These are phyloP conservation scores for Reticulitermes lucifugus DNA, from an alignment of 2,888 invertebrate species.

Conservation along the genomic window DNA sequence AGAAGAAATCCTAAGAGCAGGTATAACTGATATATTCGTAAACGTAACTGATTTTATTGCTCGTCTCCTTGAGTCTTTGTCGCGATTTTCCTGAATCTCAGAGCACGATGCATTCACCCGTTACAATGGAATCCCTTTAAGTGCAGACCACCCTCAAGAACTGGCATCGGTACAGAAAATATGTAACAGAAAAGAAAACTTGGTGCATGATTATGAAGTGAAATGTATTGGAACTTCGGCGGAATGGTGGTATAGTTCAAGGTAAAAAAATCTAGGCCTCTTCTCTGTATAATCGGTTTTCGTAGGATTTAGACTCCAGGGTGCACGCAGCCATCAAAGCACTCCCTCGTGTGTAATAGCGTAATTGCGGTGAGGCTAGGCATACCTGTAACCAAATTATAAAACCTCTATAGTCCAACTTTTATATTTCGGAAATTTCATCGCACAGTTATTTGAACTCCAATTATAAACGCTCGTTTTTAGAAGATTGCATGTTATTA, in stretches of 20 bases:
- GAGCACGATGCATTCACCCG: no score
- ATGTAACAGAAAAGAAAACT: background rate
- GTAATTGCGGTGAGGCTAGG: background rate
- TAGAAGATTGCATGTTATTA: slow-evolving; percentile 34
- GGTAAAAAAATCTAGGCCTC: background rate
- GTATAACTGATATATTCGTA: no score
- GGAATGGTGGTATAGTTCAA: background rate
- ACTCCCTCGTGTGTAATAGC: slow-evolving; percentile 38
- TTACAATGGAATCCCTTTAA: background rate
- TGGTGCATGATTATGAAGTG: background rate
- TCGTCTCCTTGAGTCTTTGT: no score
- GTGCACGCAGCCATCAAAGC: background rate
- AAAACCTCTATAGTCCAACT: background rate
- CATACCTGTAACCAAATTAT: background rate
- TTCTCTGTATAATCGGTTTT: background rate
- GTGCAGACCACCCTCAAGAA: background rate
- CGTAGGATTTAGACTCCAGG: background rate
- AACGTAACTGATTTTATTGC: no score
- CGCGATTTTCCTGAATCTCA: no score
- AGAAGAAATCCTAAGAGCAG: no score
- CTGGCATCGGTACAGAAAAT: background rate
- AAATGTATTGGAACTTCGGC: slow-evolving; percentile 4
- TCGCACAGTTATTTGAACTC: slow-evolving; percentile 20
- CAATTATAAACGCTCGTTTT: slow-evolving; percentile 38
- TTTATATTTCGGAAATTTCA: slow-evolving; percentile 6